Conservation (phyloP, 2,888 invertebrate genomes). For the Macaria notata region DNA sequence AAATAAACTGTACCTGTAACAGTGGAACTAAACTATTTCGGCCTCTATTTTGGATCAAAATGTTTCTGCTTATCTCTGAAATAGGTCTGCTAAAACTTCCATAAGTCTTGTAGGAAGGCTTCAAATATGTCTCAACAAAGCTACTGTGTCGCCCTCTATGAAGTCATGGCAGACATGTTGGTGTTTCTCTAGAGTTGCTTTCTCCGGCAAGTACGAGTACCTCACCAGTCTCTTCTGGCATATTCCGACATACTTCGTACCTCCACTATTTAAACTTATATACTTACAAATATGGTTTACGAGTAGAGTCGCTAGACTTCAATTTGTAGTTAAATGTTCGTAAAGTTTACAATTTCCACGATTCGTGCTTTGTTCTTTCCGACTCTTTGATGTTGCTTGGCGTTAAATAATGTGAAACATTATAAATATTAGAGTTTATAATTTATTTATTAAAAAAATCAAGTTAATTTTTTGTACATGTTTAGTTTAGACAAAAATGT, state of each 20-base stretch:
- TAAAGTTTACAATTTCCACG: constrained; percentile 59
- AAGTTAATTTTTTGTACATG: constrained; percentile 63
- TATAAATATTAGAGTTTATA: constrained; percentile 65
- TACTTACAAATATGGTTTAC: constrained; percentile 47
- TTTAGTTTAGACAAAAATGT: constrained; percentile 76
- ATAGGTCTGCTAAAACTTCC: too few relatives aligned
- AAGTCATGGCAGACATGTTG: too few relatives aligned
- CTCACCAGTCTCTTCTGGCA: neutral
- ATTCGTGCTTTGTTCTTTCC: constrained; percentile 71
- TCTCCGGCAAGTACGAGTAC: neutral
- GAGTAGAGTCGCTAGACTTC: constrained; percentile 79
- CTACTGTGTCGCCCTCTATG: too few relatives aligned
- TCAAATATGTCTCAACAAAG: too few relatives aligned
- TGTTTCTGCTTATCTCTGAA: too few relatives aligned
- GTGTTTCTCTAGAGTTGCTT: too few relatives aligned
- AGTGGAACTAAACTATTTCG: too few relatives aligned
- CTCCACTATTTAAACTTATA: constrained; percentile 4
- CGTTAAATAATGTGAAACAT: constrained; percentile 75
- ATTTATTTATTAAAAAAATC: constrained; percentile 54
- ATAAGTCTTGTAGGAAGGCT: too few relatives aligned
- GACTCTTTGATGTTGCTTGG: constrained; percentile 76
- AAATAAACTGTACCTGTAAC: too few relatives aligned
- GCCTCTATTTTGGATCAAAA: too few relatives aligned
- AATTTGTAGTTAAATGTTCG: constrained; percentile 71
- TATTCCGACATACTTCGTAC: neutral